phyloP scores from a whole-genome alignment of 2,113 vertebrate genomes.

The Aix galericulata region DNA sequence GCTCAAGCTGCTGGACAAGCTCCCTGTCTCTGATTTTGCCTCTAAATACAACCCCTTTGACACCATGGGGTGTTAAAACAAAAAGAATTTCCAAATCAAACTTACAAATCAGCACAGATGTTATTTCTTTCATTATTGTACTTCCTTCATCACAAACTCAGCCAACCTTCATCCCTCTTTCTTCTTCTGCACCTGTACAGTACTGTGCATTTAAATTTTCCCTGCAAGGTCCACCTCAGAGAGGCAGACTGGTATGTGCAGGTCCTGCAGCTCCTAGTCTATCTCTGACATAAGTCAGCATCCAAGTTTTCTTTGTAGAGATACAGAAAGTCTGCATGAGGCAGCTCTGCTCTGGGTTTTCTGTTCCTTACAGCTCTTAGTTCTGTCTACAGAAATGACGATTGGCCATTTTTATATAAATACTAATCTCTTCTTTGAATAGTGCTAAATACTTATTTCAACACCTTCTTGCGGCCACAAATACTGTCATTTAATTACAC shows the following conservation, averaged over 20 bases:
- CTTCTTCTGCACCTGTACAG: not conserved
- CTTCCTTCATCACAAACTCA: not conserved
- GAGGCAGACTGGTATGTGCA: not conserved
- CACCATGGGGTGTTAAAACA: not conserved
- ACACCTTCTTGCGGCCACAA: not conserved
- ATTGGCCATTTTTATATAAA: not conserved
- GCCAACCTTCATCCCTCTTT: not conserved
- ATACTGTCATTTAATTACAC: not conserved
- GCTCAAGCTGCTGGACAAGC: rapidly evolving
- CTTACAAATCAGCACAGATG: not conserved
- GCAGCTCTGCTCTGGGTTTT: rapidly evolving
- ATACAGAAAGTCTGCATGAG: not conserved
- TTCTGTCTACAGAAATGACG: not conserved
- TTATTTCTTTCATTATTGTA: not conserved
- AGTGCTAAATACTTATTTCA: not conserved
- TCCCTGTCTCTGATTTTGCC: not conserved
- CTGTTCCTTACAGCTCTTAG: not conserved
- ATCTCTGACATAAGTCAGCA: not conserved
- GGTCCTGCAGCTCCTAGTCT: not conserved
- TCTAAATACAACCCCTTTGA: not conserved
- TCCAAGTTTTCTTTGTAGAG: not conserved
- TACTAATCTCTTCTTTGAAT: not conserved
- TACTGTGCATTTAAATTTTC: not conserved
- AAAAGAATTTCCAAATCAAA: not conserved
- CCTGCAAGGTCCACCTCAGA: not conserved